Percentiles rank a stretch among this genome's conserved stretches.
phyloP scores from a whole-genome alignment of 2,888 invertebrate genomes.

The Cosmia pyralina region DNA sequence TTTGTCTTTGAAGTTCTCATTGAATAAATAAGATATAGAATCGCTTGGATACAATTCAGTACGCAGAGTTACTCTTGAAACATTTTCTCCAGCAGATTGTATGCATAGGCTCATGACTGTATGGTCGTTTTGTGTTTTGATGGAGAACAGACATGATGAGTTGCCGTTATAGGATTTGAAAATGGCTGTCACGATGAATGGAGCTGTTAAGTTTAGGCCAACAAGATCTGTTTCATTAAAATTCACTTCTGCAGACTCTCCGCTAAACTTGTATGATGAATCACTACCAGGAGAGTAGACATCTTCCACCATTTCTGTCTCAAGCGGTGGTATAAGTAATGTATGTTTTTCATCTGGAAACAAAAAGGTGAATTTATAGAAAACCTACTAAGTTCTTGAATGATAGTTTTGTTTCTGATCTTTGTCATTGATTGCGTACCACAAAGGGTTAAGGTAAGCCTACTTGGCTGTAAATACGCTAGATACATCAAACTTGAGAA shows the following conservation, averaged over 20 bases:
- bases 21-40: slow-evolving; percentile 21
- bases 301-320: neutral
- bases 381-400: too few species aligned
- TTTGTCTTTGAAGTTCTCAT: slow-evolving; percentile 29
- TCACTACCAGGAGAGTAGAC: neutral
- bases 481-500: too few species aligned
- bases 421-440: neutral
- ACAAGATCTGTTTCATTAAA: neutral
- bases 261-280: slow-evolving; percentile 13
- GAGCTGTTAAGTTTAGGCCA: slow-evolving; percentile 63
- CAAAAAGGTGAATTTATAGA: neutral
- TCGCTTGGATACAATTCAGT: slow-evolving; percentile 21
- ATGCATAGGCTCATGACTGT: slow-evolving; percentile 72
- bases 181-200: slow-evolving; percentile 72
- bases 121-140: slow-evolving; percentile 64
- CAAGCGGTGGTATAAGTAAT: slow-evolving; percentile 5
- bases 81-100: slow-evolving; percentile 33
- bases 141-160: slow-evolving; percentile 75
- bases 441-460: neutral
- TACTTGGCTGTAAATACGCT: too few species aligned
- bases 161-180: slow-evolving; percentile 68
- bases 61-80: slow-evolving; percentile 58
- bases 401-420: neutral
- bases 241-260: slow-evolving; percentile 4
- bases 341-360: slow-evolving; percentile 20